These are phyloP conservation scores for Cataglyphis livida DNA, from an alignment of 2,888 invertebrate genomes.

Conservation along the genomic window DNA sequence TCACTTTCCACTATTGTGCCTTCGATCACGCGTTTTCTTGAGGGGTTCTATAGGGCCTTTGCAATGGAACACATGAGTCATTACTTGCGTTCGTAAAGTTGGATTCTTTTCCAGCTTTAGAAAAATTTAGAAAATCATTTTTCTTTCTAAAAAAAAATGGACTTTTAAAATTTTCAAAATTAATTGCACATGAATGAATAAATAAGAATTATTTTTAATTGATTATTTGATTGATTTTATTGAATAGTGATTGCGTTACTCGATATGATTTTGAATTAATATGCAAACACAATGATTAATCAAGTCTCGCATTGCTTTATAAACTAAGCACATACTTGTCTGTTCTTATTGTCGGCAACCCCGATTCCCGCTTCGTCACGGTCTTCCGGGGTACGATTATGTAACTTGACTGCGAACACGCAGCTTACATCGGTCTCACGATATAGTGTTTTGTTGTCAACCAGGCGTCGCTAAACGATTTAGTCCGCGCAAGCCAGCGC, in stretches of 20 bases:
- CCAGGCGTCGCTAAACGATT: slow-evolving; percentile 78
- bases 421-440: slow-evolving; percentile 83
- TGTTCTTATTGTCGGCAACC: slow-evolving; percentile 62
- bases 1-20: slow-evolving; percentile 38
- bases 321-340: slow-evolving; percentile 26
- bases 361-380: slow-evolving; percentile 80
- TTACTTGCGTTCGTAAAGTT: neutral
- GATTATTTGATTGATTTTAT: neutral
- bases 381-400: slow-evolving; percentile 80
- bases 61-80: slow-evolving; percentile 44
- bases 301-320: neutral
- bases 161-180: neutral
- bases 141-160: neutral
- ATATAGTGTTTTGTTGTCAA: slow-evolving; percentile 74
- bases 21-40: slow-evolving; percentile 56
- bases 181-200: neutral
- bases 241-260: neutral
- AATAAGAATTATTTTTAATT: neutral
- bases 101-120: neutral
- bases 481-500: slow-evolving; percentile 46
- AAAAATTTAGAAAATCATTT: neutral
- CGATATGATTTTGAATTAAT: neutral
- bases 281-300: neutral
- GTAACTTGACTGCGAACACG: slow-evolving; percentile 84
- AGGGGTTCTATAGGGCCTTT: slow-evolving; percentile 16